phyloP scores from a whole-genome alignment of 2,113 vertebrate genomes.

The Isurus oxyrinchus region DNA sequence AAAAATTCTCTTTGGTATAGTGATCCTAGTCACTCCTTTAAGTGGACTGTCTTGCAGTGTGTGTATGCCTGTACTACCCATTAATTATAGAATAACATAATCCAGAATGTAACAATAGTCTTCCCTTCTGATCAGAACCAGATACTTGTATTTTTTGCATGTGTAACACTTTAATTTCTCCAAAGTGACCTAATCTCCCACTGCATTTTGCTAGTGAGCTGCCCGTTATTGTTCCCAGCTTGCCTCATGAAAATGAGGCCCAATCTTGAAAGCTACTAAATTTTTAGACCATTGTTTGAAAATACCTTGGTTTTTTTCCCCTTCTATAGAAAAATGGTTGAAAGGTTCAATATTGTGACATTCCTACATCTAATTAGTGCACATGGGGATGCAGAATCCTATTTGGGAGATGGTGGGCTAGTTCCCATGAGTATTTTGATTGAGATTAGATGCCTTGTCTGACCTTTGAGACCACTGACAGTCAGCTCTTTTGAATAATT shows the following conservation, averaged over 20 bases:
- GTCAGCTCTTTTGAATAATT: neutral
- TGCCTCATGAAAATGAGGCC: neutral
- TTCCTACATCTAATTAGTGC: neutral
- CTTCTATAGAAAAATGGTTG: neutral
- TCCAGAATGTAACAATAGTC: neutral
- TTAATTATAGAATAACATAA: neutral
- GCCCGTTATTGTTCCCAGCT: neutral
- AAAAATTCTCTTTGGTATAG: neutral
- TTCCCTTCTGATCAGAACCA: neutral
- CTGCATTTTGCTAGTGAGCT: neutral
- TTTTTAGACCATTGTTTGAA: neutral
- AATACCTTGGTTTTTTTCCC: neutral
- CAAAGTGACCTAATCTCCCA: neutral
- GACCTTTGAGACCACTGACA: slow-evolving; percentile 7
- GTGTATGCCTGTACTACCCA: neutral
- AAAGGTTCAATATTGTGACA: neutral
- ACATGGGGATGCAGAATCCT: neutral
- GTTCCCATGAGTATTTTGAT: neutral
- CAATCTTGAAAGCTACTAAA: neutral
- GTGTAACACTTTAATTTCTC: neutral
- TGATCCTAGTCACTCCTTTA: neutral
- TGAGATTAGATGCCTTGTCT: slow-evolving; percentile 5
- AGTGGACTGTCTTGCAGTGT: neutral
- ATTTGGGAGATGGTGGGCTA: neutral
- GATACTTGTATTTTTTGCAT: neutral